Conservation (phyloP, 2,797 vertebrate genomes). For the Pampus argenteus region DNA sequence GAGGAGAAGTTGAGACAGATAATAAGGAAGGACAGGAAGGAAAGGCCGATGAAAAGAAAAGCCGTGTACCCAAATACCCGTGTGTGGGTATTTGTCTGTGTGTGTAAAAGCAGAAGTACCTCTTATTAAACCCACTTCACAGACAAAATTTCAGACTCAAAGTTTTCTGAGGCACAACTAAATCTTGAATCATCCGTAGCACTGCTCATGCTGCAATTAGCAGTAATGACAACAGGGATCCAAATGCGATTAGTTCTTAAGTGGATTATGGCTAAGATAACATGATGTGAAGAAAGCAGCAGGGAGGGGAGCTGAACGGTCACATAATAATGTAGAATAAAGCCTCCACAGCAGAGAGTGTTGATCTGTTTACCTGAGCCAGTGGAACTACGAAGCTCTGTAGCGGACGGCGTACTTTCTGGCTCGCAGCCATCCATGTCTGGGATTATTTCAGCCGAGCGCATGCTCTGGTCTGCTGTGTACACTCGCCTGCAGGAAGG, state of each 20-base stretch:
- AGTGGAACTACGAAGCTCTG: slow-evolving; percentile 43
- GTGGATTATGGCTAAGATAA: slow-evolving; percentile 66
- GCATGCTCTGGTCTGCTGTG: slow-evolving; percentile 75
- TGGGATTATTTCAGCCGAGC: slow-evolving; percentile 32
- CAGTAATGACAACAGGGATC: slow-evolving; percentile 36
- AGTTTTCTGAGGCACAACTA: neutral
- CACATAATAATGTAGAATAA: slow-evolving; percentile 44
- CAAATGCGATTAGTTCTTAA: slow-evolving; percentile 66
- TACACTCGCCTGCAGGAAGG: slow-evolving; percentile 76
- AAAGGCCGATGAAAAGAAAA: neutral
- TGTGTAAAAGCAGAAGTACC: neutral
- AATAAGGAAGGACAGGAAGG: slow-evolving; percentile 3
- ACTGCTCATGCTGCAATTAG: slow-evolving; percentile 25
- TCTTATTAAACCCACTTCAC: neutral
- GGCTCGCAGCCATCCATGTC: slow-evolving; percentile 23
- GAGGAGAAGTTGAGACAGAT: slow-evolving; percentile 8
- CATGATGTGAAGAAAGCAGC: slow-evolving; percentile 46
- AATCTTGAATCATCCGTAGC: slow-evolving; percentile 8
- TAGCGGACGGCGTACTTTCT: slow-evolving; percentile 1
- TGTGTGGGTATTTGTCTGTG: neutral
- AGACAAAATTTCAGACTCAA: neutral
- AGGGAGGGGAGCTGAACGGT: slow-evolving; percentile 7
- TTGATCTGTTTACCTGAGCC: slow-evolving; percentile 71
- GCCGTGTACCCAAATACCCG: neutral
- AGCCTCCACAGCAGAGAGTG: slow-evolving; percentile 13